These are phyloP conservation scores for Caenorhabditis sulstoni DNA, from an alignment of 2,888 invertebrate genomes.

Conservation along the genomic window DNA sequence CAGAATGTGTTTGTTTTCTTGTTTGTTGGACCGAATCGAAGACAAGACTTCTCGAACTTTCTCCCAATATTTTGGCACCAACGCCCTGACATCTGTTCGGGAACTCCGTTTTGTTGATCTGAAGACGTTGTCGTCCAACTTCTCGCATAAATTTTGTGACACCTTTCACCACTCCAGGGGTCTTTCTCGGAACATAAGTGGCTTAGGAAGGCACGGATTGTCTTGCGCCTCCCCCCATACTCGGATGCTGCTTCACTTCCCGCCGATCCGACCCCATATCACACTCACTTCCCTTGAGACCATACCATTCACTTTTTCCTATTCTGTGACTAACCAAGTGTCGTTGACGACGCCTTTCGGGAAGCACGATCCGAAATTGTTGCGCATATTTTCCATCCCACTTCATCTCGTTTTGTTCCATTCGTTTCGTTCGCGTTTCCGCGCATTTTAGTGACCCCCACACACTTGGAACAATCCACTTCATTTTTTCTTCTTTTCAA, in stretches of 20 bases:
- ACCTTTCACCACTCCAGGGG: constrained; percentile 20
- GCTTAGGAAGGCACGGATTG: constrained; percentile 32
- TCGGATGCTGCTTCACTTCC: constrained; percentile 2
- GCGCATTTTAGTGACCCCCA: constrained; percentile 24
- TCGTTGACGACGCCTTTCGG: constrained; percentile 32
- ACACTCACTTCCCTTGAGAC: constrained; percentile 31
- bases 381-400: constrained; percentile 60
- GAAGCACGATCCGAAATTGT: constrained; percentile 33
- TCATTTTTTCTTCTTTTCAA: neutral
- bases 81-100: neutral
- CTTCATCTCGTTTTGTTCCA: constrained; percentile 53
- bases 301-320: constrained; percentile 42
- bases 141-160: constrained; percentile 25
- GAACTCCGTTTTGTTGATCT: neutral
- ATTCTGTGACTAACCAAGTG: constrained; percentile 19
- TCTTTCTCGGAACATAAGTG: constrained; percentile 45
- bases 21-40: too few species aligned
- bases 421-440: constrained; percentile 1
- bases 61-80: neutral
- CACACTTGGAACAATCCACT: constrained; percentile 14
- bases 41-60: neutral
- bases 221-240: neutral
- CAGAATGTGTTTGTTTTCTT: constrained; percentile 2
- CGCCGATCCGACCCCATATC: constrained; percentile 47
- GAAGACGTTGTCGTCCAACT: too few species aligned